Evolutionary conservation across 37 sponge, comb jelly and placozoan genomes (phyloP), one percentile per base, ranked within the genome.

Genomic region (Eunapius fragilis): DNA sequence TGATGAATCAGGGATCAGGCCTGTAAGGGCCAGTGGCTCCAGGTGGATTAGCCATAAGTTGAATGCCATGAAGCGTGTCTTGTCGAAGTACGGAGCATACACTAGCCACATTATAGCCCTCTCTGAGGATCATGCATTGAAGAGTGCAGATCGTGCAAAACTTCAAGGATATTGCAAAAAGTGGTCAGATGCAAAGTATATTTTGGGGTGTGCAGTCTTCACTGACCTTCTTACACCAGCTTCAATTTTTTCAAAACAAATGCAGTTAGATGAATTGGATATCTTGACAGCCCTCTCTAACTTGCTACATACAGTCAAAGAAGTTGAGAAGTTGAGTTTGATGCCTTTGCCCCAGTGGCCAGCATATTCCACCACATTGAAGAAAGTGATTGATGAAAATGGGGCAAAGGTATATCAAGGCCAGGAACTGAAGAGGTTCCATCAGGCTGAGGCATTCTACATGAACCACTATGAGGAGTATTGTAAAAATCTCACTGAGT

Each of bases 111-210:
- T 88, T 22, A 72, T 82, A 24, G 74, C 86, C 22, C 38, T 88
- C 24, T 82, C 86, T 48, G 74, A 88, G 37, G 88, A 92, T 72
- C 17, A 28, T 67, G 74, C 91, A 75, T 70, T 90, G 35, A 90
- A 76, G 48, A 25, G 70, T 74, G 82, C 81, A 68, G 87, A 91
- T 75, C 82, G 86, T 49, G 91, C 91, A 1, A 90, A 90, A 49
- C 87, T 81, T 14, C 74, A 76, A 38, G 88, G 82, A 38, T 92
- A 91, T 68, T 67, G 31, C 48, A 83, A 47, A 23, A 83, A 87
- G 74, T 87, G 84, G 92, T 67, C 80, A 19, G 78, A 92, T 72
- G 89, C 89, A 38, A 92, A 88, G 82, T 92, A 85, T 37, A 78
- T 92, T 27, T 31, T 92, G 69, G 89, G 93, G 25, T 92, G 93